phyloP scores from a whole-genome alignment of 2,888 invertebrate genomes.

The Dasypogon diadema region DNA sequence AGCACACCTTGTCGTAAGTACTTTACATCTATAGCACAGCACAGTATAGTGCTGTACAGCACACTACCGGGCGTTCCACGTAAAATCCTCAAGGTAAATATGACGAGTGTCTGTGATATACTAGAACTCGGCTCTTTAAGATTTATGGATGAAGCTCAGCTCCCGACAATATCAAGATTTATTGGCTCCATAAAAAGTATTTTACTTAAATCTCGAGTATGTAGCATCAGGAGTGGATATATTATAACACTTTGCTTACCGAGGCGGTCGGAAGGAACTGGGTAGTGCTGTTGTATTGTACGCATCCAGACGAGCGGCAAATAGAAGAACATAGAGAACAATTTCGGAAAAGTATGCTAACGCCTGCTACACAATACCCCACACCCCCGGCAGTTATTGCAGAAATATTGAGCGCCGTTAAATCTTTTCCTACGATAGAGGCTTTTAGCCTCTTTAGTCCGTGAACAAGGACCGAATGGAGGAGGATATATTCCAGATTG shows the following conservation, averaged over 20 bases:
- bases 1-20: slow-evolving; percentile 51
- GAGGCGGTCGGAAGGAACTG: not conserved
- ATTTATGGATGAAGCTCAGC: slow-evolving; percentile 55
- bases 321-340: slow-evolving; percentile 6
- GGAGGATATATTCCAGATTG: too few relatives aligned
- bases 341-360: slow-evolving; percentile 11
- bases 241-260: slow-evolving; percentile 19
- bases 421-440: not conserved
- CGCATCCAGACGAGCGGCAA: not conserved
- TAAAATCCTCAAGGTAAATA: slow-evolving; percentile 50
- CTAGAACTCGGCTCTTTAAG: slow-evolving; percentile 47
- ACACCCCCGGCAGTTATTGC: slow-evolving; percentile 28
- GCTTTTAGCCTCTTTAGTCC: too few relatives aligned
- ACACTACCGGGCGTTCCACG: not conserved
- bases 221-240: slow-evolving; percentile 28
- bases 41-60: not conserved
- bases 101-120: slow-evolving; percentile 50
- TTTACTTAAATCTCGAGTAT: slow-evolving; percentile 52
- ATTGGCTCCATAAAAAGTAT: slow-evolving; percentile 53
- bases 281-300: not conserved
- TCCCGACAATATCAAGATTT: slow-evolving; percentile 54
- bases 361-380: not conserved
- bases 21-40: slow-evolving; percentile 30
- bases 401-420: slow-evolving; percentile 23
- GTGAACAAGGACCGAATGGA: too few relatives aligned